phyloP scores from a whole-genome alignment of 1,140 invertebrate species.

The Phenacoccus solenopsis region DNA sequence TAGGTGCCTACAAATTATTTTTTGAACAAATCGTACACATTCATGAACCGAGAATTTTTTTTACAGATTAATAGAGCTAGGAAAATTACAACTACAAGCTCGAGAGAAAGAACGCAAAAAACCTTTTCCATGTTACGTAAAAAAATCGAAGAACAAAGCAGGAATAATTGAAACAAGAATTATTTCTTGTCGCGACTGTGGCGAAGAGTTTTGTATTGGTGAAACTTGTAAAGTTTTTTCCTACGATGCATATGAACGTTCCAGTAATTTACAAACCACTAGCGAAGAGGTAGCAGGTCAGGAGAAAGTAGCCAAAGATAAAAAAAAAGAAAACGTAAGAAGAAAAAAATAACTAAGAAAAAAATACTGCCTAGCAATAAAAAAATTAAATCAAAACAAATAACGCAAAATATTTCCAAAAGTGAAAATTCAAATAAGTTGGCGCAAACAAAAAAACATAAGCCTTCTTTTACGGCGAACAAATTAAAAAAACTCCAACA shows the following conservation, averaged over 20 bases:
- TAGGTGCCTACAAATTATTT: neutral
- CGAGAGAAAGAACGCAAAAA: slow-evolving; percentile 48
- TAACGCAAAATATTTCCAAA: no score
- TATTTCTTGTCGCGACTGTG: slow-evolving; percentile 60
- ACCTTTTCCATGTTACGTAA: slow-evolving; percentile 37
- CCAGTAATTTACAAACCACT: no score
- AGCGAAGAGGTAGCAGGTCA: no score
- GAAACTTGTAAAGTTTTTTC: slow-evolving; percentile 36
- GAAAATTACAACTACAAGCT: slow-evolving; percentile 59
- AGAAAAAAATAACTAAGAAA: neutral
- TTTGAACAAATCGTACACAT: neutral
- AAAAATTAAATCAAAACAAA: neutral
- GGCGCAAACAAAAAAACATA: no score
- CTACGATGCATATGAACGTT: slow-evolving; percentile 35
- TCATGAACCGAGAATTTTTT: slow-evolving; percentile 1
- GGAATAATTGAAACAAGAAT: slow-evolving; percentile 62
- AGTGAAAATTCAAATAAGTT: no score
- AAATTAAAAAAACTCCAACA: no score
- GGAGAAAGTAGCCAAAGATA: neutral
- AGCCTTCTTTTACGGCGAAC: no score
- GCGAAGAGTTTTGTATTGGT: slow-evolving; percentile 72
- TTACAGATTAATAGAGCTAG: slow-evolving; percentile 52
- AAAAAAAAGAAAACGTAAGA: neutral
- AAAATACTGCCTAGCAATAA: neutral
- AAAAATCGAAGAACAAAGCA: slow-evolving; percentile 58